Evolutionary conservation across 2,888 invertebrate genomes (phyloP).

Genomic region (Patella ulyssiponensis): DNA sequence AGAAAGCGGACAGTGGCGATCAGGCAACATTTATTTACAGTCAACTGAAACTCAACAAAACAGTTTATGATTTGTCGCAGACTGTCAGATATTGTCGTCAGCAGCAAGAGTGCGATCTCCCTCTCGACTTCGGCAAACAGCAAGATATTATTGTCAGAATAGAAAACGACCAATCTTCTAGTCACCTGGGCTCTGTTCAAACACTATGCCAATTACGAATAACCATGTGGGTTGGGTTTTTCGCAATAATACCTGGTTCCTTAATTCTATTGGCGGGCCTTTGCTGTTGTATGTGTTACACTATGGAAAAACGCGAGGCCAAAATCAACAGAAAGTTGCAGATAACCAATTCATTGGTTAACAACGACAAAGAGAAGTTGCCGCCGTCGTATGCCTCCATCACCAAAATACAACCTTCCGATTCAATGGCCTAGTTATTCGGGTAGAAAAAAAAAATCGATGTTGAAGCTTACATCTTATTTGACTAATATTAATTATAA

Average conservation of each 20-base stretch:
- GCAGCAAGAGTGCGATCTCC: background rate
- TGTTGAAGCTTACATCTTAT: too few relatives aligned
- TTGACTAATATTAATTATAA: too few relatives aligned
- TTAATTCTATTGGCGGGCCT: background rate
- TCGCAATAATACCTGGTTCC: background rate
- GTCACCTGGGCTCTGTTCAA: background rate
- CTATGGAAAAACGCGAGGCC: background rate
- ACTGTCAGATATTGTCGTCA: background rate
- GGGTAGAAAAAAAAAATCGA: too few relatives aligned
- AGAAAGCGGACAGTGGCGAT: background rate
- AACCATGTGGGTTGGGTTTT: background rate
- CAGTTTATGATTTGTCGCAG: background rate
- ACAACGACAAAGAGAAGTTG: background rate
- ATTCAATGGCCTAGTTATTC: too few relatives aligned
- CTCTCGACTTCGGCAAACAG: background rate
- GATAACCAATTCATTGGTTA: background rate
- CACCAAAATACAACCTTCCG: too few relatives aligned
- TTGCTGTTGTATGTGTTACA: background rate
- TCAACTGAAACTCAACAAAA: background rate
- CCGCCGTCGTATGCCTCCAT: background rate
- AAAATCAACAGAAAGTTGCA: background rate
- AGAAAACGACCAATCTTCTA: background rate
- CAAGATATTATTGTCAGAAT: background rate
- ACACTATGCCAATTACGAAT: background rate
- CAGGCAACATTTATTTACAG: background rate